Percentiles rank a stretch among this genome's conserved stretches.
These are phyloP conservation scores for Puffinus mauretanicus DNA, from an alignment of 2,113 vertebrate genomes.

Conservation along the genomic window DNA sequence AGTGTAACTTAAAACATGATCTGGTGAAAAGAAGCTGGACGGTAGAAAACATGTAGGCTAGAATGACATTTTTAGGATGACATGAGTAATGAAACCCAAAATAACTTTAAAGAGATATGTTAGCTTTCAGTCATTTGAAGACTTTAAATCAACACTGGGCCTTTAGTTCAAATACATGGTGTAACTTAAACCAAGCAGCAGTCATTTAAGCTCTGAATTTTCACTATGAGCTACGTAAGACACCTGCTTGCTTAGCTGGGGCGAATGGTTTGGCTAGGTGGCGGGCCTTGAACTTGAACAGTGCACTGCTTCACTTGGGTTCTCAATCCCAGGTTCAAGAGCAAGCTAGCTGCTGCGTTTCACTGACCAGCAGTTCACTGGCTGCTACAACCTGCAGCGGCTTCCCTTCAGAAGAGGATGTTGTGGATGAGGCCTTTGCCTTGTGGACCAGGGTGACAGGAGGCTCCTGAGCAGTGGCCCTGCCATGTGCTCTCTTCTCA, in stretches of 20 bases:
- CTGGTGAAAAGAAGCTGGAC: background rate
- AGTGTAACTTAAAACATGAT: background rate
- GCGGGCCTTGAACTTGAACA: too few species aligned
- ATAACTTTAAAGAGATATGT: background rate
- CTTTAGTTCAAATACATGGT: background rate
- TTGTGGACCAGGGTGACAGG: background rate
- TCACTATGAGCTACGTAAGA: fast-evolving
- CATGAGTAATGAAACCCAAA: background rate
- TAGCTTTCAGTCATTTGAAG: background rate
- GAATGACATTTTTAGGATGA: background rate
- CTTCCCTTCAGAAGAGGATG: background rate
- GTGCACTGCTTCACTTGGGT: background rate
- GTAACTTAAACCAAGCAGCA: background rate
- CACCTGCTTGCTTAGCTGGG: background rate
- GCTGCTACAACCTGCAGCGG: background rate
- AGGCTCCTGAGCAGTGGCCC: background rate
- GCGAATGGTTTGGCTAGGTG: background rate
- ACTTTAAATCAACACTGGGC: background rate
- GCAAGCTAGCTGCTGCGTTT: background rate
- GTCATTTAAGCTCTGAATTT: background rate
- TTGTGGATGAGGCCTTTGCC: too few species aligned
- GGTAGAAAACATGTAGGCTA: background rate
- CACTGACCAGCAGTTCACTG: background rate
- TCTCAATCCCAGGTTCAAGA: background rate
- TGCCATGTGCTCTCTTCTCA: fast-evolving